Conservation (phyloP, 2,797 vertebrate genomes). For the Hephaestus fuliginosus region DNA sequence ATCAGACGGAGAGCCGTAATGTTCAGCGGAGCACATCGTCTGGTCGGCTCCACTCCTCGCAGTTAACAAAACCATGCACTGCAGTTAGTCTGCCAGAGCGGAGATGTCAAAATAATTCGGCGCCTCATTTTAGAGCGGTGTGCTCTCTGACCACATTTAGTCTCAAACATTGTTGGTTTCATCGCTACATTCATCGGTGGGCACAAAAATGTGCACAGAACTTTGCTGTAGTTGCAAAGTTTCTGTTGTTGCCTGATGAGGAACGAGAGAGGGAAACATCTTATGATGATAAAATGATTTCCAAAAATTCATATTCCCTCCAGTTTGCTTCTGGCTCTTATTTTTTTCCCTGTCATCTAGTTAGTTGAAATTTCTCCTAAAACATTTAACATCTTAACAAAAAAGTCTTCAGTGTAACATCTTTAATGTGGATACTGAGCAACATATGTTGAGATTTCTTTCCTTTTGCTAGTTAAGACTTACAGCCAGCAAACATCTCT, state of each 20-base stretch:
- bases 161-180: slow-evolving; percentile 37
- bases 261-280: slow-evolving; percentile 11
- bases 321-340: slow-evolving; percentile 12
- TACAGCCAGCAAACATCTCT: background rate
- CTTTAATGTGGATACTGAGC: background rate
- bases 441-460: background rate
- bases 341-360: no score
- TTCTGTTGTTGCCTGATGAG: slow-evolving; percentile 16
- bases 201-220: background rate
- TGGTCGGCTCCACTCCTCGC: slow-evolving; percentile 44
- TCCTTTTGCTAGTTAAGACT: background rate
- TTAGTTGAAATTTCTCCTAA: background rate
- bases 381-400: background rate
- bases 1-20: slow-evolving; percentile 21
- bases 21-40: slow-evolving; percentile 48
- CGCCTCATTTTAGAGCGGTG: slow-evolving; percentile 48
- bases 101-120: slow-evolving; percentile 65
- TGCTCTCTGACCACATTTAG: slow-evolving; percentile 46
- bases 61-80: slow-evolving; percentile 56
- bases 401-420: no score
- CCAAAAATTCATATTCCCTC: background rate
- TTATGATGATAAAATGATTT: slow-evolving; percentile 1
- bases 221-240: slow-evolving; percentile 10
- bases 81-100: slow-evolving; percentile 54
- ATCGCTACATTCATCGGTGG: background rate